phyloP scores from a whole-genome alignment of 2,113 vertebrate genomes.

The Rhinopomastus cyanomelas region DNA sequence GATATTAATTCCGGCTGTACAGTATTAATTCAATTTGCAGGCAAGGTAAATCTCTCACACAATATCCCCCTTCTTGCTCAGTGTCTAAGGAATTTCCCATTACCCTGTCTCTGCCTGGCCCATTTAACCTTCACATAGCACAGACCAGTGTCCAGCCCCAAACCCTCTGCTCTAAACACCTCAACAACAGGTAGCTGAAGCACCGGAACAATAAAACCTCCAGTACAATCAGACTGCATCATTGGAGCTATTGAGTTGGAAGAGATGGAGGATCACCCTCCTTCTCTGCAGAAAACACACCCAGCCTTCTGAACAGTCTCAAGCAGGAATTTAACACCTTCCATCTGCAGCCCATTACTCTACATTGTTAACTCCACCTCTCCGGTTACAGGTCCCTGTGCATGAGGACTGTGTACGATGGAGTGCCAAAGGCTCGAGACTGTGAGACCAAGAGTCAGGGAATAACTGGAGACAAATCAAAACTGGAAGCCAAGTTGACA shows the following conservation, averaged over 20 bases:
- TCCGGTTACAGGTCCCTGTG: not conserved
- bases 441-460: not conserved
- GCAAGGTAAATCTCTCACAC: not conserved
- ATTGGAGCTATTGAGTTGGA: not conserved
- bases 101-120: not conserved
- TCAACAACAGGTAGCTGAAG: not conserved
- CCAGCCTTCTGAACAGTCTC: not conserved
- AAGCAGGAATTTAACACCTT: not conserved
- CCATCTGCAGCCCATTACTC: conserved; percentile 20
- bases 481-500: conserved; percentile 4
- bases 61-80: not conserved
- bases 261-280: not conserved
- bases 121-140: not conserved
- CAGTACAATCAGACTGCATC: not conserved
- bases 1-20: not conserved
- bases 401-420: not conserved
- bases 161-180: not conserved
- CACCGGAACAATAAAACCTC: not conserved
- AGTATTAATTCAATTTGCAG: conserved; percentile 20
- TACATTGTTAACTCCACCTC: not conserved
- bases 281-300: not conserved
- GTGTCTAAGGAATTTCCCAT: conserved; percentile 24
- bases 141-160: not conserved
- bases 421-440: not conserved
- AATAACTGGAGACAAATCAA: conserved; percentile 1